These are phyloP conservation scores for Sebastes goodei DNA, from an alignment of 2,797 vertebrate species.

Conservation along the genomic window DNA sequence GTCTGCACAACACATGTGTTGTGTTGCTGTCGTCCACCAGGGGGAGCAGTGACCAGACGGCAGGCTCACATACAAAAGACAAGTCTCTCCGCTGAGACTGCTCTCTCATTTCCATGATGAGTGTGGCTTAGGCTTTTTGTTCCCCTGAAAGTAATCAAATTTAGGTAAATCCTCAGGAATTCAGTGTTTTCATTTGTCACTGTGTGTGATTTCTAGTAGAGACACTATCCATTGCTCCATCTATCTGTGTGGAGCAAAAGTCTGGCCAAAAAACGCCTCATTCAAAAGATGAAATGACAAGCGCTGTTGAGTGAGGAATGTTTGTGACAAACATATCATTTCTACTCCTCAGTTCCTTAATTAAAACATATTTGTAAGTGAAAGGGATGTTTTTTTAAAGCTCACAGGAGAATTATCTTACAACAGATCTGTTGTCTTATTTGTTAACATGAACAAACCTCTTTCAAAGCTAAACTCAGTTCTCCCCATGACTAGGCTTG, in stretches of 20 bases:
- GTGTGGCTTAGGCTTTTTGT: slow-evolving; percentile 9
- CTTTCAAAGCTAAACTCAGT: background rate
- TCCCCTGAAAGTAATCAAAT: slow-evolving; percentile 9
- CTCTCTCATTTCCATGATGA: background rate
- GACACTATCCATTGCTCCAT: background rate
- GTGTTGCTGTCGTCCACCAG: slow-evolving; percentile 56
- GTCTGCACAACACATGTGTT: slow-evolving; percentile 18
- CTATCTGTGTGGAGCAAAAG: background rate
- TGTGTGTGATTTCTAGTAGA: background rate
- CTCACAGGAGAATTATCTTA: background rate
- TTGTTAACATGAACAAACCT: background rate
- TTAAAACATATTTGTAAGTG: background rate
- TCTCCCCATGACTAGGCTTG: no score
- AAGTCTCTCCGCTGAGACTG: slow-evolving; percentile 13
- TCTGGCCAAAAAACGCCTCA: background rate
- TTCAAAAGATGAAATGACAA: background rate
- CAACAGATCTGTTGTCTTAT: background rate
- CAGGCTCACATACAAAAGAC: slow-evolving; percentile 21
- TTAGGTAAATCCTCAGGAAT: background rate
- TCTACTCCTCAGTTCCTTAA: background rate
- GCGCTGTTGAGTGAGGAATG: background rate
- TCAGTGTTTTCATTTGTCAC: background rate
- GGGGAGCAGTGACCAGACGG: slow-evolving; percentile 58
- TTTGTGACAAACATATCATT: background rate
- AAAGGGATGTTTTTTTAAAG: background rate